Evolutionary conservation across 2,797 vertebrate species (phyloP).

Genomic region (Rhinophrynus dorsalis): DNA sequence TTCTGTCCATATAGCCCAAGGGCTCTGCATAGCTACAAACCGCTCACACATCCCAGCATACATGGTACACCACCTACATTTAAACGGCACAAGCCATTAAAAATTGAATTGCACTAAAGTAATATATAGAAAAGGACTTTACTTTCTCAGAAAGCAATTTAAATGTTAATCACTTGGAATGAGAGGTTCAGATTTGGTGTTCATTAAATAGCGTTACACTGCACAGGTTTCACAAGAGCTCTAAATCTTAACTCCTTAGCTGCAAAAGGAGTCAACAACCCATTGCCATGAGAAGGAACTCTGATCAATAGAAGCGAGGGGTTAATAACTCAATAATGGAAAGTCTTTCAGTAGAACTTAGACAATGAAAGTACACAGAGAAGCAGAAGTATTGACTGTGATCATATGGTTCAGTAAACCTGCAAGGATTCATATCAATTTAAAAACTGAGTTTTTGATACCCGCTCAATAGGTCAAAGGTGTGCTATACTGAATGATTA

Average conservation of each 20-base stretch:
- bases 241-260: not conserved
- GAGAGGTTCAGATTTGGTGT: conserved; percentile 12
- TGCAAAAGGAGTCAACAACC: too few species aligned
- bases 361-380: conserved; percentile 12
- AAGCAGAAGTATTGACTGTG: not conserved
- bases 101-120: not conserved
- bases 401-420: conserved; percentile 11
- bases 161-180: conserved; percentile 23
- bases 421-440: not conserved
- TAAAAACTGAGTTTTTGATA: too few species aligned
- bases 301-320: too few species aligned
- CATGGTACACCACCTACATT: not conserved
- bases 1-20: too few species aligned
- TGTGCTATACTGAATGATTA: too few species aligned
- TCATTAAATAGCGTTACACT: conserved; percentile 3
- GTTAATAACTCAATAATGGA: not conserved
- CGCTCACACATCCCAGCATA: not conserved
- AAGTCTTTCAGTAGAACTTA: not conserved
- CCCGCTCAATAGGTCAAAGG: too few species aligned
- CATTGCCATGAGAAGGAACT: too few species aligned
- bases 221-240: not conserved
- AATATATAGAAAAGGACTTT: conserved; percentile 1
- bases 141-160: conserved; percentile 17
- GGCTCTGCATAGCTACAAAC: not conserved
- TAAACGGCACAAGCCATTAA: conserved; percentile 1